Evolutionary conservation across 2,113 vertebrate species (phyloP).

Genomic region (Paraplagusia blochii): DNA sequence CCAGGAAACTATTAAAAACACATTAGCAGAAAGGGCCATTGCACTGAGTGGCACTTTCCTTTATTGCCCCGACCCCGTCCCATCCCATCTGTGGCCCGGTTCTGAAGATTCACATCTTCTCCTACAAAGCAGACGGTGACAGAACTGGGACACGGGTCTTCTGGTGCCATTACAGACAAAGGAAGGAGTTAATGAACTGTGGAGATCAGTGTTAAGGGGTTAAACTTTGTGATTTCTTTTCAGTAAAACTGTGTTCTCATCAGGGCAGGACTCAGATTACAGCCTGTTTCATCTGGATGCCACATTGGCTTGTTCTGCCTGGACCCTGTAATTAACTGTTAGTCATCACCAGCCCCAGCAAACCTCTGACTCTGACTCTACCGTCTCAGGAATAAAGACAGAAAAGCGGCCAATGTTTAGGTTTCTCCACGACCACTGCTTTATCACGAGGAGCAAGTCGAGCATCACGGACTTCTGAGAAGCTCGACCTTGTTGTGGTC

Average conservation of each 20-base stretch:
- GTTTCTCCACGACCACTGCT: not conserved
- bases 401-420: not conserved
- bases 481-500: not conserved
- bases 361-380: conserved; percentile 13
- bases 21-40: not conserved
- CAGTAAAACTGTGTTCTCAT: not conserved
- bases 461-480: not conserved
- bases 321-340: conserved; percentile 42
- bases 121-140: not conserved
- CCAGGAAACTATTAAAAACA: not conserved
- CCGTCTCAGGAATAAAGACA: not conserved
- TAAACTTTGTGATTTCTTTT: not conserved
- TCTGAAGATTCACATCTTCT: not conserved
- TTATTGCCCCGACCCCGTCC: too few species aligned
- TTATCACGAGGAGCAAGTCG: not conserved
- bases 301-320: conserved; percentile 16
- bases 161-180: too few species aligned
- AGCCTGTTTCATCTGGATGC: conserved; percentile 31
- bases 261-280: not conserved
- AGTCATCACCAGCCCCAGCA: conserved; percentile 31
- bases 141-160: not conserved
- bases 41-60: not conserved
- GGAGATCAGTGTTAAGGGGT: too few species aligned
- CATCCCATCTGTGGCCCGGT: not conserved
- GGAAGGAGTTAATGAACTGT: too few species aligned